Evolutionary conservation across 2,113 vertebrate species (phyloP), one percentile per base, ranked within the genome.

Genomic region (Thoracochromis brauschi): DNA sequence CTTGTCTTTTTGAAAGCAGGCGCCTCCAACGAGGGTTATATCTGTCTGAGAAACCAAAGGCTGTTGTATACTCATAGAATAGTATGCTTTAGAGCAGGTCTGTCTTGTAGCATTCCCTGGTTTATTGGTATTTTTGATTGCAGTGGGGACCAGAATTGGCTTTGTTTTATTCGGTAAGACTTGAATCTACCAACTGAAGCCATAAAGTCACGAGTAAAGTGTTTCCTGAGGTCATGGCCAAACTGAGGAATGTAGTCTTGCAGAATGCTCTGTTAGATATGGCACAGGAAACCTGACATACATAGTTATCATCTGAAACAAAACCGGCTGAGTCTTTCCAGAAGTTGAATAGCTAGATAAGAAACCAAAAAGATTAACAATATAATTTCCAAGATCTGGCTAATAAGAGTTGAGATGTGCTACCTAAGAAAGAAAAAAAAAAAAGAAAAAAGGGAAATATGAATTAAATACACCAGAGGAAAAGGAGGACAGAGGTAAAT

Each of bases 381-480:
- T 35, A 60, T 21, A 58, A 80, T 21, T 45, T 60, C 13, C 14
- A 26, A 40, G 10, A 31, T 42, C 6, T 42, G 2, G 35, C 7
- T 19, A 65, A 55, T 11, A 9, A 78, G 24, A 55, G 29, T 8
- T 38, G 5, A 11, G 19, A 71, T 55, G 24, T 80, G 26, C 38
- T 49, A 75, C 75, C 5, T 26, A 58, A 5, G 4, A 11, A 54
- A 11, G 54, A 57, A 17, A 71, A 5, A 35, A 16, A 35, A 42
- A 4, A 11, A 54, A 11, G 54, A 57, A 17, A 71, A 5, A 35
- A 16, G 31, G 81, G 38, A 13, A 54, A 10, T 51, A 5, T 21
- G 71, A 75, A 83, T 73, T 16, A 13, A 87, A 82, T 87, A 78
- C 8, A 42, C 17, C 24, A 21, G 53, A 78, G 12, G n/a, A 14